Evolutionary conservation across 1,140 invertebrate genomes (phyloP).

Genomic region (Archegozetes longisetosus): DNA sequence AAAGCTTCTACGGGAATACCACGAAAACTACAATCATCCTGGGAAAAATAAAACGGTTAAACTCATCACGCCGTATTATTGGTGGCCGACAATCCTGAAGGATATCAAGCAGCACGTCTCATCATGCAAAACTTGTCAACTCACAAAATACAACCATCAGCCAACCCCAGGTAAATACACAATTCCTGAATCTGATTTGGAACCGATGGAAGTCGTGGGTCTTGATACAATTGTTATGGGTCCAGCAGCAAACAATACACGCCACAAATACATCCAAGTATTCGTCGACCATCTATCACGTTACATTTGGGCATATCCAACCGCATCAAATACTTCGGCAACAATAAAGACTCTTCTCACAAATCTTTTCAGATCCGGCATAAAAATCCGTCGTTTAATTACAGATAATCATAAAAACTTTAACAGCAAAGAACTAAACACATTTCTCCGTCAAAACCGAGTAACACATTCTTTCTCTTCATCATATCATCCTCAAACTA

Average conservation of each 20-base stretch:
- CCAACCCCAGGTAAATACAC: not conserved
- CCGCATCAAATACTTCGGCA: not conserved
- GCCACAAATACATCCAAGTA: slow-evolving; percentile 9
- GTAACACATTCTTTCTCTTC: slow-evolving; percentile 5
- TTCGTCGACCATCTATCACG: slow-evolving; percentile 7
- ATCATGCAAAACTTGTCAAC: not conserved
- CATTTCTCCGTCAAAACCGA: not conserved
- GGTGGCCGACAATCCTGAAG: too few species aligned
- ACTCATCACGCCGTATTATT: too few species aligned
- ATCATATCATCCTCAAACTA: not conserved
- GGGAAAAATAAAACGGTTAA: not conserved
- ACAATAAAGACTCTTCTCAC: slow-evolving; percentile 12
- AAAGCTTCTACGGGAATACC: not conserved
- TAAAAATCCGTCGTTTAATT: not conserved
- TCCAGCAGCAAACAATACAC: slow-evolving; percentile 6
- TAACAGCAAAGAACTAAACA: not conserved
- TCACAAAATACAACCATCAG: not conserved
- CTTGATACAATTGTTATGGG: slow-evolving; percentile 12
- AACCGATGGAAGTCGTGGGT: slow-evolving; percentile 7
- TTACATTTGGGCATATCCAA: slow-evolving; percentile 6
- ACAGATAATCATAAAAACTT: slow-evolving; percentile 11
- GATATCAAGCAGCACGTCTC: not conserved
- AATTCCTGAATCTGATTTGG: not conserved
- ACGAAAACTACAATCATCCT: too few species aligned
- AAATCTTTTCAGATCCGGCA: not conserved